Evolutionary conservation across 1,140 invertebrate genomes (phyloP).

Genomic region (Hyles euphorbiae): DNA sequence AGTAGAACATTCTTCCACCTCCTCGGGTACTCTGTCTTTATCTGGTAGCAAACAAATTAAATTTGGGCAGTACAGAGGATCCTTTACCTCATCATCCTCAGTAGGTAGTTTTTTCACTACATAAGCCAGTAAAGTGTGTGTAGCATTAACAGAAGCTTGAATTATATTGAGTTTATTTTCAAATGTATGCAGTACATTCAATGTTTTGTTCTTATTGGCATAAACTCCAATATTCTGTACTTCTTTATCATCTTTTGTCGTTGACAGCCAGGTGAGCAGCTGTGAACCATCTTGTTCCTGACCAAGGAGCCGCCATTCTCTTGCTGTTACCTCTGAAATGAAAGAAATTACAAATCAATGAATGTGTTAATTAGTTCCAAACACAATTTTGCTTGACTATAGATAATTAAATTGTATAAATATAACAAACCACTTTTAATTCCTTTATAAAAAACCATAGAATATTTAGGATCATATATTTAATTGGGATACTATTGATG

Average conservation of each 20-base stretch:
- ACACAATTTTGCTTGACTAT: no score
- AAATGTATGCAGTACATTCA: slow-evolving; percentile 80
- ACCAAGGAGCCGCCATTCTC: slow-evolving; percentile 85
- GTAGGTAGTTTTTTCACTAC: slow-evolving; percentile 74
- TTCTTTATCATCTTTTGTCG: slow-evolving; percentile 41
- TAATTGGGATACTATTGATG: no score
- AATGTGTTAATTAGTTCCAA: no score
- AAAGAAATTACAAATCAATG: slow-evolving; percentile 1
- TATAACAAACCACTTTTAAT: no score
- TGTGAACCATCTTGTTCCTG: slow-evolving; percentile 85
- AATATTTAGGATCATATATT: no score
- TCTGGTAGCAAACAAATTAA: slow-evolving; percentile 78
- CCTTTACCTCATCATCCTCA: slow-evolving; percentile 35
- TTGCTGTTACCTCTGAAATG: slow-evolving; percentile 73
- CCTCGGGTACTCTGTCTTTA: slow-evolving; percentile 67
- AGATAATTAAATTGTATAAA: no score
- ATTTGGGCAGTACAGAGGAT: slow-evolving; percentile 75
- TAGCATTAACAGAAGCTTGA: slow-evolving; percentile 86
- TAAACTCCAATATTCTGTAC: slow-evolving; percentile 73
- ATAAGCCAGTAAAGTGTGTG: slow-evolving; percentile 80
- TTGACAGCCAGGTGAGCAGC: slow-evolving; percentile 82
- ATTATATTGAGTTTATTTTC: slow-evolving; percentile 80
- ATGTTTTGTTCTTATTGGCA: slow-evolving; percentile 73
- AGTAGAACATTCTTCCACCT: slow-evolving; percentile 73
- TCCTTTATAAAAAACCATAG: no score